Conservation (phyloP, 2,797 vertebrate genomes). For the Mormyrops boulengeri region DNA sequence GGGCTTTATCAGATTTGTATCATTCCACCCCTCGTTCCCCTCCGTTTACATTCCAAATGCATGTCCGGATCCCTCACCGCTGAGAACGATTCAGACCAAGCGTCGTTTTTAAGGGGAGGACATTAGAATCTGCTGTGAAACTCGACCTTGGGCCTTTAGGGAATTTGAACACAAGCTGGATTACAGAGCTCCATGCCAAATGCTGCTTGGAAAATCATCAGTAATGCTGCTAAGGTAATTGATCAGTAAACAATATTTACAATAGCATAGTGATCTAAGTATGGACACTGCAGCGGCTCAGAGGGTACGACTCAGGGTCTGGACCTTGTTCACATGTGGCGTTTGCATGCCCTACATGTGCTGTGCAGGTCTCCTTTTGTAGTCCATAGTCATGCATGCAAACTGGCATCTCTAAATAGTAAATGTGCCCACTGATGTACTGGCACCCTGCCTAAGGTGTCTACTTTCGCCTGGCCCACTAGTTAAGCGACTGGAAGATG, state of each 20-base stretch:
- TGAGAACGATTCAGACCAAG: neutral
- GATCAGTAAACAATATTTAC: neutral
- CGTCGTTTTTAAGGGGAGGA: no score
- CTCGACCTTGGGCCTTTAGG: neutral
- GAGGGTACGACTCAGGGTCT: neutral
- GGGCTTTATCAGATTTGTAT: constrained; percentile 7
- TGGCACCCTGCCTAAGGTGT: neutral
- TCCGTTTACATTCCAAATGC: constrained; percentile 3
- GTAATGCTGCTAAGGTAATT: neutral
- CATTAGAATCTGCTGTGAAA: neutral
- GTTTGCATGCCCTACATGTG: neutral
- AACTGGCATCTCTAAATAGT: neutral
- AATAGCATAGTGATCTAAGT: neutral
- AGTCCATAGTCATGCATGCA: neutral
- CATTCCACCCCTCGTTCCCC: neutral
- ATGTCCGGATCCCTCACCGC: neutral
- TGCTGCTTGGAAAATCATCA: neutral
- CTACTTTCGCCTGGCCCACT: neutral
- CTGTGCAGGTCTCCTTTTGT: neutral
- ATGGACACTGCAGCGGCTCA: neutral
- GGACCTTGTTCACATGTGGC: neutral
- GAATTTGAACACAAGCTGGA: neutral
- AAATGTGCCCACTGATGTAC: neutral
- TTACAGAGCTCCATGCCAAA: neutral
- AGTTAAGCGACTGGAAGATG: neutral